Percentiles rank a stretch among this genome's conserved stretches.
Evolutionary conservation across 2,888 invertebrate species (phyloP).

Genomic region (Yponomeuta sedellus): DNA sequence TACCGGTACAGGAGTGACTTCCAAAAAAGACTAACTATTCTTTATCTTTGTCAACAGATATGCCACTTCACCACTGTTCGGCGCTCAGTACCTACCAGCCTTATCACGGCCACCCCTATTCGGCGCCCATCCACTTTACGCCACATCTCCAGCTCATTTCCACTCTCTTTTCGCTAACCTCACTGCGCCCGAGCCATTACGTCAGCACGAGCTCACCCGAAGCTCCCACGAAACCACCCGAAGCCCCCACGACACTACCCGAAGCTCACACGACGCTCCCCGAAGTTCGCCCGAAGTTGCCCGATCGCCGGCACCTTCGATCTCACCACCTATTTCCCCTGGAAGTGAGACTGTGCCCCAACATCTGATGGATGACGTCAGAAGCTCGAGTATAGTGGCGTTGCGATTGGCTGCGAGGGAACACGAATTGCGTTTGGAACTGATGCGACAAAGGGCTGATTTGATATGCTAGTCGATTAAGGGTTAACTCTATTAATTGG

Average conservation of each 20-base stretch:
- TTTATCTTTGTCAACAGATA: constrained; percentile 42
- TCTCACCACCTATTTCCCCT: constrained; percentile 75
- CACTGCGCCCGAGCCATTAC: constrained; percentile 61
- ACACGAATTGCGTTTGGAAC: constrained; percentile 89
- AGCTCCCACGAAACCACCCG: constrained; percentile 35
- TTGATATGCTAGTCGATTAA: constrained; percentile 51
- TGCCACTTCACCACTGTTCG: constrained; percentile 58
- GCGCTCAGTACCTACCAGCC: constrained; percentile 59
- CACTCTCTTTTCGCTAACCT: constrained; percentile 90
- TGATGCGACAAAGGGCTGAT: constrained; percentile 83
- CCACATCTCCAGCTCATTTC: constrained; percentile 79
- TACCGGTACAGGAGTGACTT: background rate
- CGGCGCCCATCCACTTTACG: constrained; percentile 58
- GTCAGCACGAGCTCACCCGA: constrained; percentile 38
- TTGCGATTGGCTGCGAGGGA: constrained; percentile 91
- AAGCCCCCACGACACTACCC: constrained; percentile 33
- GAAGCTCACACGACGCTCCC: constrained; percentile 34
- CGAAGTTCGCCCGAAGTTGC: constrained; percentile 38
- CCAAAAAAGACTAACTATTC: background rate
- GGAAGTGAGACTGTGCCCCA: constrained; percentile 67
- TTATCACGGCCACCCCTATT: constrained; percentile 57
- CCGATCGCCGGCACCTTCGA: constrained; percentile 55
- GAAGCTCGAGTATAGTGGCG: constrained; percentile 91
- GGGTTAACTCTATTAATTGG: constrained; percentile 8
- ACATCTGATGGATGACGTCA: constrained; percentile 79